These are phyloP conservation scores for Pseudopodoces humilis DNA, from an alignment of 2,113 vertebrate species.

Conservation along the genomic window DNA sequence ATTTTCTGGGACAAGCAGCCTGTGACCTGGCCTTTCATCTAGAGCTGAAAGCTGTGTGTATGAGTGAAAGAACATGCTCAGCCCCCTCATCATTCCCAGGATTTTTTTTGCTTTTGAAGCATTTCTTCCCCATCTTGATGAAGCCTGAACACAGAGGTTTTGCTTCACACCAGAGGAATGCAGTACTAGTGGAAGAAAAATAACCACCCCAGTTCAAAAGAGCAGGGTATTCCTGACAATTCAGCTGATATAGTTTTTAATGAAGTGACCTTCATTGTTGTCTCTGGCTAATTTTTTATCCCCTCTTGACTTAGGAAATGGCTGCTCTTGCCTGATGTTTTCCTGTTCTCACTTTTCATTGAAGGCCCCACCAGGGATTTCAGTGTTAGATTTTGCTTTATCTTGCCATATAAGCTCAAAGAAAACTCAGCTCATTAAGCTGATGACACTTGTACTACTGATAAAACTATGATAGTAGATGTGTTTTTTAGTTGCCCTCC, in stretches of 20 bases:
- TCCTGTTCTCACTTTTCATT: background rate
- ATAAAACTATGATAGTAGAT: background rate
- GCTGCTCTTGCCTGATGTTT: background rate
- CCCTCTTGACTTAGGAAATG: background rate
- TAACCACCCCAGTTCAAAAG: background rate
- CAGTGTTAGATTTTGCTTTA: background rate
- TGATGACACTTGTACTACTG: background rate
- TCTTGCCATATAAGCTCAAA: background rate
- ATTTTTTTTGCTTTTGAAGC: background rate
- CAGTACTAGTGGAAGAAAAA: background rate
- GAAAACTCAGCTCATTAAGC: background rate
- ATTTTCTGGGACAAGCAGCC: background rate
- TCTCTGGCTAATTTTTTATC: background rate
- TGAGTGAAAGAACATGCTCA: background rate
- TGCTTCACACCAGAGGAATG: background rate
- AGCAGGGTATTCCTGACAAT: background rate
- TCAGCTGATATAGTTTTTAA: background rate
- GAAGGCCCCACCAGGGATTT: background rate
- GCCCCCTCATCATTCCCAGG: slow-evolving; percentile 3
- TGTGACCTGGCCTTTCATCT: background rate
- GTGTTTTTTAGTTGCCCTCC: background rate
- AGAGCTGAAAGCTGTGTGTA: background rate
- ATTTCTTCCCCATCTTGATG: background rate
- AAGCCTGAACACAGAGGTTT: background rate
- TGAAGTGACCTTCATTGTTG: background rate